A percentile compares a stretch with the other conserved stretches of the same genome.
Conservation (phyloP, 2,888 invertebrate genomes). For the Sminthurinus aureus region DNA sequence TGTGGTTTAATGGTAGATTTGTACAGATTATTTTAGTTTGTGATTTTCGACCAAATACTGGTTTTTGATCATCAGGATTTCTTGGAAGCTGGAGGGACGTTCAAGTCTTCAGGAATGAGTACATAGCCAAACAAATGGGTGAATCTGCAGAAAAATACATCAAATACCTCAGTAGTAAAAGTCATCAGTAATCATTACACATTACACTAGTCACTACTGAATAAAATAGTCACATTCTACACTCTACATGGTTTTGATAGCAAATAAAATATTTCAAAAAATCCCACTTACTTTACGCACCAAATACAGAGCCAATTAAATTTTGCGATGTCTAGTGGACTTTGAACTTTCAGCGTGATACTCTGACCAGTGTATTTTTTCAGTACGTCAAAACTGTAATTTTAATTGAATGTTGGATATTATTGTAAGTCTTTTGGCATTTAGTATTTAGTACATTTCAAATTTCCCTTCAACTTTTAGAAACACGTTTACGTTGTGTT, state of each 20-base stretch:
- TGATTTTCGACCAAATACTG: no score
- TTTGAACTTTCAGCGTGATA: not conserved
- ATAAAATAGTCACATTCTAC: no score
- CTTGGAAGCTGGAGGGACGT: no score
- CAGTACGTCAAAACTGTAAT: not conserved
- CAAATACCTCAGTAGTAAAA: no score
- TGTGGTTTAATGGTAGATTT: no score
- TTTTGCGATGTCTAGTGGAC: not conserved
- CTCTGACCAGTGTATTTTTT: not conserved
- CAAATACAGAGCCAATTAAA: not conserved
- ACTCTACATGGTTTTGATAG: no score
- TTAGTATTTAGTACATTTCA: not conserved
- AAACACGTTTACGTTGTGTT: no score
- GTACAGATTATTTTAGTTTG: no score
- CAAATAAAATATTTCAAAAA: not conserved
- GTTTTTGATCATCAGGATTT: not conserved
- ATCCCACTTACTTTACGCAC: not conserved
- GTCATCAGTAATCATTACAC: no score
- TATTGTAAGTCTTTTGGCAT: no score
- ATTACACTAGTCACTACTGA: no score
- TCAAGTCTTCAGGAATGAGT: not conserved
- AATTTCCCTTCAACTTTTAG: not conserved
- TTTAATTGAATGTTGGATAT: no score
- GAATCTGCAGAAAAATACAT: not conserved
- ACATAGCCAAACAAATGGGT: slow-evolving; percentile 12